Evolutionary conservation across 2,888 invertebrate species (phyloP), one percentile per base, ranked within the genome.

Genomic region (Epirrhoe alternata): DNA sequence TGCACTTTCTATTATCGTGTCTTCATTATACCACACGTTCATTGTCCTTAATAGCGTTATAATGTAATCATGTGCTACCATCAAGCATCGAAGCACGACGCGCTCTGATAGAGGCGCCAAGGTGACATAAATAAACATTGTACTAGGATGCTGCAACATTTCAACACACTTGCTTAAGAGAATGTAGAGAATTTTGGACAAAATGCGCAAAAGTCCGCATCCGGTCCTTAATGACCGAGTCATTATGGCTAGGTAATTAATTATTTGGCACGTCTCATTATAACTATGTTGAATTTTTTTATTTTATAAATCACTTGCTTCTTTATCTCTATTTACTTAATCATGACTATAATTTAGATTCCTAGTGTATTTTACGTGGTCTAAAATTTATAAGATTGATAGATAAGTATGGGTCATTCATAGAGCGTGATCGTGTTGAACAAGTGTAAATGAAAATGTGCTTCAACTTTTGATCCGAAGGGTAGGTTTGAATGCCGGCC

Each of bases 1-100:
- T 61, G 89, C 86, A 80, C 87, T 89, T 89, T 90, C 89, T 82
- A 87, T 88, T 90, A 90, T 84, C 83, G 51, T 77, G 76, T 75
- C 64, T 70, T 74, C 74, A 79, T 80, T 78, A 80, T 69, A 71
- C 69, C 68, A 52, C 74, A 77, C 67, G 57, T 72, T 78, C 73
- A 81, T 77, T 83, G 81, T 81, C 77, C 77, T 76, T 81, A 79
- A 82, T 79, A 66, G 62, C 60, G 35, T 50, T 66, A 52, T 67
- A 71, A 65, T 67, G 62, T 64, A 64, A 72, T 72, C 61, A 63
- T 53, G 50, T 66, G 53, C 35, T 47, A 59, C 59, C 51, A 17
- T 47, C 50, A 30, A 45, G 53, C 68, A 61, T 57, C 64, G 58
- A 63, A 67, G 38, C 55, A 35, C 47, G 42, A 31, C 63, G 63